Conservation (phyloP, 1,140 invertebrate species). For the Pentalonia nigronervosa region DNA sequence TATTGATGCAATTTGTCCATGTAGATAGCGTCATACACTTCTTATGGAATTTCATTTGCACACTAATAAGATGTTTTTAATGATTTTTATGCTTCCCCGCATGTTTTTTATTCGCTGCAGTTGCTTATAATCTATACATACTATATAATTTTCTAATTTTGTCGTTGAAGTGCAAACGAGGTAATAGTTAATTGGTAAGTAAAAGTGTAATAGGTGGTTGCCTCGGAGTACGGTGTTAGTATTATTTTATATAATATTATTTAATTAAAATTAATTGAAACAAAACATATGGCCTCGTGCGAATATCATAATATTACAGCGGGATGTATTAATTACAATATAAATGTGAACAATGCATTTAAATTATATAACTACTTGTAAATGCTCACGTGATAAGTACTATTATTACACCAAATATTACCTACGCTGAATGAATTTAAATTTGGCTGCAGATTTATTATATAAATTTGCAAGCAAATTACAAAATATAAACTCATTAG, state of each 20-base stretch:
- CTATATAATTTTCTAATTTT: not conserved
- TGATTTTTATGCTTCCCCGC: not conserved
- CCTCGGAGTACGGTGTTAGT: not conserved
- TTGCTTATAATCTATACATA: not conserved
- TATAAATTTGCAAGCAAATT: not conserved
- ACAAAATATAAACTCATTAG: not conserved
- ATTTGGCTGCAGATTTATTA: not conserved
- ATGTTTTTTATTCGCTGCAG: not conserved
- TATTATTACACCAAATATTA: not conserved
- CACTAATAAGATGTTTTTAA: not conserved
- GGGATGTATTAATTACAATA: not conserved
- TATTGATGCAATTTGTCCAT: not conserved
- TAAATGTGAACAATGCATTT: not conserved
- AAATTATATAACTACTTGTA: not conserved
- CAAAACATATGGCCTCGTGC: not conserved
- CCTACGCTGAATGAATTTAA: not conserved
- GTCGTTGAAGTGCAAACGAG: not conserved
- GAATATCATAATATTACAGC: not conserved
- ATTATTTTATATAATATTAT: not conserved
- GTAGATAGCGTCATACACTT: not conserved
- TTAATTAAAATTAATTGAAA: slow-evolving; percentile 20
- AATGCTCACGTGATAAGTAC: not conserved
- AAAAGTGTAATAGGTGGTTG: not conserved
- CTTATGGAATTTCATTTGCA: not conserved
- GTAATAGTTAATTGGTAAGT: not conserved